Evolutionary conservation across 1,140 invertebrate genomes (phyloP), one percentile per base, ranked within the genome.

Genomic region (Drosophila insularis): DNA sequence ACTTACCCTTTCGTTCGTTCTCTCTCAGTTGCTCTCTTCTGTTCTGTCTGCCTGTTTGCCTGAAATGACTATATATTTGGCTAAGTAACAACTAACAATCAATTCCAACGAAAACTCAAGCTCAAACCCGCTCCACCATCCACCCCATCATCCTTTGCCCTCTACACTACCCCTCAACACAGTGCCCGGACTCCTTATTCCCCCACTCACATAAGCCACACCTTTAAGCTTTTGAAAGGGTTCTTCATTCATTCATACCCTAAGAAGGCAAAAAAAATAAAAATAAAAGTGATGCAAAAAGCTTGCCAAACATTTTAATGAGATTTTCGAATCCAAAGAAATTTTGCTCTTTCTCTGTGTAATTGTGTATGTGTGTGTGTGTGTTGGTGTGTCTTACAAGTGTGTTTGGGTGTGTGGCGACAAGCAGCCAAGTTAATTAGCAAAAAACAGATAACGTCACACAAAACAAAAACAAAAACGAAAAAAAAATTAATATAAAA

Each of bases 371-470:
- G 6, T 35, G 4, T 4, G 32, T 35, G 32, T 60, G 56, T 71
- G 7, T 53, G 19, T 56, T n/a, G n/a, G 23, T 69, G 7, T 59
- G 58, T 21, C n/a, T n/a, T n/a, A n/a, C n/a, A n/a, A n/a, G 37
- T 63, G 35, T 73, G 39, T 61, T 17, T 32, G 56, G 58, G 37
- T 46, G 73, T 68, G 63, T 63, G 68, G 80, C 55, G 79, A 78
- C 66, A 85, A 68, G 73, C 81, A 84, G 78, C 81, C 81, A 86
- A 85, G 81, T 86, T 85, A 85, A 85, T 85, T 85, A 85, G 81
- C 81, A 85, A 85, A 86, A 85, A 85, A 78, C 81, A 85, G 81
- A 85, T 85, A 85, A 71, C 81, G 81, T 86, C 81, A 71, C 81
- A 85, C 69, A 85, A 85, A 77, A 72, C 32, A 55, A 35, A 56